These are phyloP conservation scores for Craterocephalus amniculus DNA, from an alignment of 2,797 vertebrate genomes.

Conservation along the genomic window DNA sequence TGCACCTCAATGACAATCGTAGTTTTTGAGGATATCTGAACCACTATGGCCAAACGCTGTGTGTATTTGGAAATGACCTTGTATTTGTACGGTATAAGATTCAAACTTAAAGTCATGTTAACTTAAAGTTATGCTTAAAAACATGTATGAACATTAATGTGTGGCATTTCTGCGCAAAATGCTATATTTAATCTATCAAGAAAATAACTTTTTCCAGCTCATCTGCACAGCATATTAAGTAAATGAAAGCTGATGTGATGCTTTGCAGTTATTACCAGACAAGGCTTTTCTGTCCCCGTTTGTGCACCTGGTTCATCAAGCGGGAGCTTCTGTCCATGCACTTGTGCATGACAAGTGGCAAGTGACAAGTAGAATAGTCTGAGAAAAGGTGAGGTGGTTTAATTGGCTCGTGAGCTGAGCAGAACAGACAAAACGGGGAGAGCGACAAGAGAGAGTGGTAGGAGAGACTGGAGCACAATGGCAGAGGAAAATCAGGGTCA, in stretches of 20 bases:
- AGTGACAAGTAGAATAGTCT: neutral
- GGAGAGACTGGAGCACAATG: slow-evolving; percentile 11
- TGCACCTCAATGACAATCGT: slow-evolving; percentile 12
- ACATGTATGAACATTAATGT: no score
- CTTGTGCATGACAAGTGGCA: slow-evolving; percentile 13
- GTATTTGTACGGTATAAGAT: neutral
- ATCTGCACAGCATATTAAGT: slow-evolving; percentile 10
- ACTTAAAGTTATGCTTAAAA: neutral
- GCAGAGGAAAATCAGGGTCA: slow-evolving; percentile 54
- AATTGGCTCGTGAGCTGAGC: neutral
- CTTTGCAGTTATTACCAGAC: neutral
- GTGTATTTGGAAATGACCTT: neutral
- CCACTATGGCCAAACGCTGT: slow-evolving; percentile 3
- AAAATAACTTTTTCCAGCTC: neutral
- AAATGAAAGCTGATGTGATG: slow-evolving; percentile 15
- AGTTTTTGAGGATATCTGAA: slow-evolving; percentile 16
- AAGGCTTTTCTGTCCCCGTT: neutral
- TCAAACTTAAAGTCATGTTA: neutral
- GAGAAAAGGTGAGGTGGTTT: neutral
- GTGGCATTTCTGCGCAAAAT: neutral
- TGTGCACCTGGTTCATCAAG: slow-evolving; percentile 12
- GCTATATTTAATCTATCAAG: neutral
- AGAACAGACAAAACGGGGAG: neutral
- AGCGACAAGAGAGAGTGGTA: slow-evolving; percentile 4
- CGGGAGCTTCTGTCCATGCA: slow-evolving; percentile 1